Evolutionary conservation across 2,888 invertebrate genomes (phyloP), one percentile per base, ranked within the genome.

Genomic region (Limenitis camilla): DNA sequence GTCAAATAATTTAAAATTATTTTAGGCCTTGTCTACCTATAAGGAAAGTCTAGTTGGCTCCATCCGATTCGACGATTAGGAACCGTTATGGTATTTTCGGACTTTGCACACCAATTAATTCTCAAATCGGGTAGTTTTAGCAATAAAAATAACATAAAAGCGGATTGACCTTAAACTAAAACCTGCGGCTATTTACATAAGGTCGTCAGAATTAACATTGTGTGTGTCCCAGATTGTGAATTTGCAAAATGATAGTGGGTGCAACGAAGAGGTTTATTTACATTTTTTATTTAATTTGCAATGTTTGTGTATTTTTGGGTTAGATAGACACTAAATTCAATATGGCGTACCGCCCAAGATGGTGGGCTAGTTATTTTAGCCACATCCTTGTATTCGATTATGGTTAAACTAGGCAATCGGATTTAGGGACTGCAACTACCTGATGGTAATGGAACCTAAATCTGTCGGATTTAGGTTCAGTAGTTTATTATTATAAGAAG

Each of bases 161-260:
- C 74, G 75, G 58, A 76, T 58, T 64, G 81, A 68, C 82, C 83
- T 82, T 79, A 79, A 78, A 75, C 73, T 71, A 76, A 81, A 81
- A 77, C 73, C 66, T 69, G 71, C 70, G 73, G 76, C 76, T 74
- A 56, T 56, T 52, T 76, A 79, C 76, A 78, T 69, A 83, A 83
- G 84, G 83, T 76, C 81, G 78, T 77, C 77, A 74, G 76, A 80
- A 79, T 79, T 75, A 76, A 76, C 71, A 77, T 79, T 75, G 73
- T 65, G 68, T 69, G 68, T 77, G 85, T 81, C 79, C 82, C 76
- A 81, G 69, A 80, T 83, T 71, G 73, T 68, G 69, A 65, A 77
- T 74, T 74, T 68, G 70, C 74, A 75, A 78, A 74, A 76, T 76
- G 71, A 75, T 72, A 65, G 70, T 65, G 65, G 67, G 68, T 73